A percentile compares a stretch with the other conserved stretches of the same genome.
Evolutionary conservation across 2,888 invertebrate genomes (phyloP).

Genomic region (Halictus ligatus): DNA sequence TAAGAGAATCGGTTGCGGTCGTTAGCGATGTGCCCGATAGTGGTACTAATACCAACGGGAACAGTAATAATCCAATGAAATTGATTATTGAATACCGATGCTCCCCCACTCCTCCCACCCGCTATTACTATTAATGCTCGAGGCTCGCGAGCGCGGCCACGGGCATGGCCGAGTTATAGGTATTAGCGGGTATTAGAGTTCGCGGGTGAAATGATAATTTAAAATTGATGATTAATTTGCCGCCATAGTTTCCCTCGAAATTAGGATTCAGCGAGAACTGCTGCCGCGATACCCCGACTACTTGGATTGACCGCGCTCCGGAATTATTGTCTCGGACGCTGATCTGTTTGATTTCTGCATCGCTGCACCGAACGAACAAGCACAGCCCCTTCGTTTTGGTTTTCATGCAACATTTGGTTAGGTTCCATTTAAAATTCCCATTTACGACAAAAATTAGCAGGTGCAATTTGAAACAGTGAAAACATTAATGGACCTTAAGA

Average conservation of each 20-base stretch:
- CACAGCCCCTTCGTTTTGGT: no score
- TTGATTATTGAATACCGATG: conserved; percentile 61
- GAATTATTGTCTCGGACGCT: neutral
- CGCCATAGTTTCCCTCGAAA: conserved; percentile 17
- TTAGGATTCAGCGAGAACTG: conserved; percentile 12
- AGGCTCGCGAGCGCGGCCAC: conserved; percentile 4
- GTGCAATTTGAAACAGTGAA: no score
- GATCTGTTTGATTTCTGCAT: neutral
- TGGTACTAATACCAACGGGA: conserved; percentile 54
- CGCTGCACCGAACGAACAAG: neutral
- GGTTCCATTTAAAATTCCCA: no score
- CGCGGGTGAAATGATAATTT: conserved; percentile 38
- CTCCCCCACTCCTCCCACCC: neutral
- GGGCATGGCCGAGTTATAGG: conserved; percentile 9
- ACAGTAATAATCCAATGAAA: conserved; percentile 60
- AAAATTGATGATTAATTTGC: conserved; percentile 52
- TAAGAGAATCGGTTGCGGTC: conserved; percentile 24
- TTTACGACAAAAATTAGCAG: no score
- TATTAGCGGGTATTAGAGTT: conserved; percentile 48
- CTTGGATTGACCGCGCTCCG: neutral
- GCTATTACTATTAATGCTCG: conserved; percentile 49
- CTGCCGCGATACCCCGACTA: neutral
- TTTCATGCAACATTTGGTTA: no score
- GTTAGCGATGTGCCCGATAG: conserved; percentile 38
- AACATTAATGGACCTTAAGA: no score